These are phyloP conservation scores for Lepilemur ruficaudatus DNA, from an alignment of 2,797 vertebrate genomes.

Conservation along the genomic window DNA sequence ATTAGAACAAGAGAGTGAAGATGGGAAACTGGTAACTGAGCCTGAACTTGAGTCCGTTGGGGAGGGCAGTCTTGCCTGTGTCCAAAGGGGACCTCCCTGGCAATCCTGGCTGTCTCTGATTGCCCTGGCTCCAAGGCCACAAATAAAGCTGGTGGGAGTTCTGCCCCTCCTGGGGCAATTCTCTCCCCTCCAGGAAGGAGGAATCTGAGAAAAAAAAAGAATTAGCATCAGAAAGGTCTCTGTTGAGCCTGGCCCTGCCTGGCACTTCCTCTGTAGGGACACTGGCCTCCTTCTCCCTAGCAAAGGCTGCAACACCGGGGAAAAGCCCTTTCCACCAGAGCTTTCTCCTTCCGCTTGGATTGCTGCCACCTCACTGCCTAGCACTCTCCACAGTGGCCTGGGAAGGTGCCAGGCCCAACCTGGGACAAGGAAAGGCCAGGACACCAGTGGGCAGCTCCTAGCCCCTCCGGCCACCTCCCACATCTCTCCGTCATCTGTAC, in stretches of 20 bases:
- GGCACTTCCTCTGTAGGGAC: neutral
- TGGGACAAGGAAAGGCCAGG: neutral
- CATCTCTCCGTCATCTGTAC: neutral
- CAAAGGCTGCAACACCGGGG: neutral
- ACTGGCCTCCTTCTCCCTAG: neutral
- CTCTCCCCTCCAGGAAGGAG: neutral
- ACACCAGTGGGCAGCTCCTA: neutral
- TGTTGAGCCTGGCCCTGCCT: neutral
- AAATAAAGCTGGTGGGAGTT: neutral
- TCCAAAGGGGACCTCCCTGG: neutral
- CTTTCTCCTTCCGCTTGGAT: neutral
- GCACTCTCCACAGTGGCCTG: neutral
- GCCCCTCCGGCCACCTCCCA: neutral
- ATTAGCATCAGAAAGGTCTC: neutral
- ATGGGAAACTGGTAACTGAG: neutral
- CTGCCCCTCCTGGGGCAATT: neutral
- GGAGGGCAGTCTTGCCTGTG: neutral
- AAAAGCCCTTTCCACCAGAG: neutral
- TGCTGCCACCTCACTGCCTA: neutral
- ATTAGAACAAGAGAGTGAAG: neutral
- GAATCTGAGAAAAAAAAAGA: neutral
- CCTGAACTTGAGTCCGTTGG: neutral
- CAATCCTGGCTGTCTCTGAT: neutral
- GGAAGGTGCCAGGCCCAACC: neutral
- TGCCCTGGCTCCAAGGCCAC: neutral